A percentile compares a stretch with the other conserved stretches of the same genome.
Conservation (phyloP, 2,888 invertebrate genomes). For the Blera fallax region DNA sequence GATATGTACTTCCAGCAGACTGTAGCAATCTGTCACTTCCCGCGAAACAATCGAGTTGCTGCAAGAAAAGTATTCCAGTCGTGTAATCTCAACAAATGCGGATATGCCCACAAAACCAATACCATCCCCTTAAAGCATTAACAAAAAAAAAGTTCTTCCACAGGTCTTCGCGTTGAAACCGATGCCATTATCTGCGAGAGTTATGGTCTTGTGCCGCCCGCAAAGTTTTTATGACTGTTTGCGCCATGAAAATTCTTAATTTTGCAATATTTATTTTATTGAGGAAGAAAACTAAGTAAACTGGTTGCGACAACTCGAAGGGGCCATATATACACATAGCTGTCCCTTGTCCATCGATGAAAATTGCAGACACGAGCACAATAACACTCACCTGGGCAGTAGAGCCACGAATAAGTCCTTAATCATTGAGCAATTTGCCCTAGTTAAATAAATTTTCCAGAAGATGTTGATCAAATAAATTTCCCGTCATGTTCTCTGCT, state of each 20-base stretch:
- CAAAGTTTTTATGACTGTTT: conserved; percentile 31
- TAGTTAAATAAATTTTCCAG: conserved; percentile 30
- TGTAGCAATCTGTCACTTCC: too few species aligned
- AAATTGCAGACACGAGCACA: conserved; percentile 6
- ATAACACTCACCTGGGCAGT: conserved; percentile 17
- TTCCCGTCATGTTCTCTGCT: not conserved
- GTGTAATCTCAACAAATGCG: not conserved
- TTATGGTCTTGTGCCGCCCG: conserved; percentile 49
- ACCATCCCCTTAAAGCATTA: not conserved
- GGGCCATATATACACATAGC: not conserved
- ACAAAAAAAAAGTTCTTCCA: not conserved
- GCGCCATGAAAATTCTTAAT: conserved; percentile 24
- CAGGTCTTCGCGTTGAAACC: not conserved
- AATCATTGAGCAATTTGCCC: conserved; percentile 39
- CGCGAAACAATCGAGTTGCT: too few species aligned
- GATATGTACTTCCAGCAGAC: too few species aligned
- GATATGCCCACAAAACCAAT: not conserved
- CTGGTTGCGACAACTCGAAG: not conserved
- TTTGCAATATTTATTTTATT: conserved; percentile 42
- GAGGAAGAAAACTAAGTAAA: conserved; percentile 25
- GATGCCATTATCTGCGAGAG: conserved; percentile 24
- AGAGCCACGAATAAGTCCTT: conserved; percentile 24
- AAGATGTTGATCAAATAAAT: conserved; percentile 24
- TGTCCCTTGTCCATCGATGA: not conserved
- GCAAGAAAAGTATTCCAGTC: too few species aligned